phyloP scores from a whole-genome alignment of 92 coral and sea anemone species.

The Virgularia gustaviana region DNA sequence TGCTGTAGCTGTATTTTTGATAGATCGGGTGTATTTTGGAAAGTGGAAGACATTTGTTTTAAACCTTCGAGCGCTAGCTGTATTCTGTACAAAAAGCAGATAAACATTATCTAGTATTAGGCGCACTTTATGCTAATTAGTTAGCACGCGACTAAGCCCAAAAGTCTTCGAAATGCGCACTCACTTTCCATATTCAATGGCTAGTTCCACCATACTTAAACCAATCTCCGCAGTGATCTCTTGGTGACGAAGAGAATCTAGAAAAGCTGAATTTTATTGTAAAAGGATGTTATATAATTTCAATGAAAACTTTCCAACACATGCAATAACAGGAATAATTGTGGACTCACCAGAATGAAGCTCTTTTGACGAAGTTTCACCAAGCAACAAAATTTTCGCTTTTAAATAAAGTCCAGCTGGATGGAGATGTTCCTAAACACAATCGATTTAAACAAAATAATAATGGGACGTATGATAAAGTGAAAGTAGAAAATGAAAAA shows the following conservation, averaged over 20 bases:
- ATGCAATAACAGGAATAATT: neutral
- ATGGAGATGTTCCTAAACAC: slow-evolving; percentile 72
- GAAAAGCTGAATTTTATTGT: slow-evolving; percentile 55
- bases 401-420: slow-evolving; percentile 96
- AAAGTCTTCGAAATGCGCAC: neutral
- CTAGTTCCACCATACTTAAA: slow-evolving; percentile 66
- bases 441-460: neutral
- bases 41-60: slow-evolving; percentile 59
- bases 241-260: slow-evolving; percentile 81
- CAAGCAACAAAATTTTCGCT: slow-evolving; percentile 68
- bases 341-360: slow-evolving; percentile 65
- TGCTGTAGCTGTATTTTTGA: slow-evolving; percentile 85
- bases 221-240: slow-evolving; percentile 80
- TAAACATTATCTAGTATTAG: no score
- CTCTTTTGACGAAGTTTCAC: slow-evolving; percentile 59
- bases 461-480: no score
- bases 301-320: neutral
- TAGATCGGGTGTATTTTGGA: slow-evolving; percentile 81
- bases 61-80: slow-evolving; percentile 77
- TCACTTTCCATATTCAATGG: slow-evolving; percentile 70
- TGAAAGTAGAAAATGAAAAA: neutral
- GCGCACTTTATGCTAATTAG: neutral
- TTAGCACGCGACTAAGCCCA: neutral
- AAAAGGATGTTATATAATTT: no score
- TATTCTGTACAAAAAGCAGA: slow-evolving; percentile 42